Conservation (phyloP, 2,888 invertebrate genomes). For the Oscheius myriophilus region DNA sequence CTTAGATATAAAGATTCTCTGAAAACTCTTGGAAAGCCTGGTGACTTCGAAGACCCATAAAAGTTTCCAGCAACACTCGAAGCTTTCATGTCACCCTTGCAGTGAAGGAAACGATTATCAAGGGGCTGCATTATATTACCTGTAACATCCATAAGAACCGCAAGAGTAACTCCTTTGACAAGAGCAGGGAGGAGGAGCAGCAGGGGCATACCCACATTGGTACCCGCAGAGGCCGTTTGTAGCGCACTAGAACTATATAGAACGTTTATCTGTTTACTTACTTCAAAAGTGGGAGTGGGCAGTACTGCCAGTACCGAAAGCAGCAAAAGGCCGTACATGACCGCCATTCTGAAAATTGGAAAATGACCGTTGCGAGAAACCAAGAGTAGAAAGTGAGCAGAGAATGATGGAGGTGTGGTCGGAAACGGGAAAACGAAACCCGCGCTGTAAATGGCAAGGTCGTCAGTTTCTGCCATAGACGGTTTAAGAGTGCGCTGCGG, state of each 20-base stretch:
- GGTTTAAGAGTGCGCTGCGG: slow-evolving; percentile 11
- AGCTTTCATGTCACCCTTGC: too few species aligned
- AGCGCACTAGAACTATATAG: slow-evolving; percentile 49
- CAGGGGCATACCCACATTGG: slow-evolving; percentile 38
- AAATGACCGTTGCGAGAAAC: slow-evolving; percentile 7
- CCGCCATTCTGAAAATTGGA: slow-evolving; percentile 21
- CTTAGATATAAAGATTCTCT: too few species aligned
- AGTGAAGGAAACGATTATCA: background rate
- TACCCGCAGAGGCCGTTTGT: slow-evolving; percentile 63
- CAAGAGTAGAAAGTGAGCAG: slow-evolving; percentile 2
- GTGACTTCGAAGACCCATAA: too few species aligned
- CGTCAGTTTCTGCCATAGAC: slow-evolving; percentile 15
- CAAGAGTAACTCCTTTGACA: slow-evolving; percentile 45
- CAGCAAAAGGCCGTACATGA: slow-evolving; percentile 14
- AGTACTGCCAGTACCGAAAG: slow-evolving; percentile 31
- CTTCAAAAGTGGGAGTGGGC: slow-evolving; percentile 37
- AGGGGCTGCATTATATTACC: slow-evolving; percentile 7
- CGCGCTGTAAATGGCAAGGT: slow-evolving; percentile 28
- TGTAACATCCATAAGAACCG: slow-evolving; percentile 55
- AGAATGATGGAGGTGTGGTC: slow-evolving; percentile 21
- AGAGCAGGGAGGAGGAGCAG: slow-evolving; percentile 40
- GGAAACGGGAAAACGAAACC: slow-evolving; percentile 20
- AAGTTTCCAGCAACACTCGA: too few species aligned
- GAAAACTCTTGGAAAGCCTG: too few species aligned
- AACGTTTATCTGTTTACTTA: background rate